These are phyloP conservation scores for Carterocephalus palaemon DNA, from an alignment of 2,888 invertebrate species.

Conservation along the genomic window DNA sequence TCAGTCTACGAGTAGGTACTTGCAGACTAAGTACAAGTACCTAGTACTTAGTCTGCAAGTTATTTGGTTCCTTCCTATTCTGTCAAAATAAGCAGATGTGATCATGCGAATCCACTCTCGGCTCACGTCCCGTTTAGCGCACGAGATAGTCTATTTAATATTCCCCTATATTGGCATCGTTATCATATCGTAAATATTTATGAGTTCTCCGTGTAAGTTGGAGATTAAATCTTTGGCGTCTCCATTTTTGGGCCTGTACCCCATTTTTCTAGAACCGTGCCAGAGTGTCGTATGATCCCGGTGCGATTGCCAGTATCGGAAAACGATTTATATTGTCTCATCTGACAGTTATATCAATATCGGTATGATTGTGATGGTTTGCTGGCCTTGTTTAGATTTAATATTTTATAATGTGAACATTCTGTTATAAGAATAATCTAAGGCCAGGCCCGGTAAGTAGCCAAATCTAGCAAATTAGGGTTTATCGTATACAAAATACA, in stretches of 20 bases:
- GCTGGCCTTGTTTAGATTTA: too few species aligned
- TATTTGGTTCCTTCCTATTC: not conserved
- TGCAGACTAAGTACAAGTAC: too few species aligned
- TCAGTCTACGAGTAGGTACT: too few species aligned
- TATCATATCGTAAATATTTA: constrained; percentile 42
- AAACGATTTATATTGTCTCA: constrained; percentile 11
- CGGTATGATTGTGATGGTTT: not conserved
- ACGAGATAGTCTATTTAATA: constrained; percentile 31
- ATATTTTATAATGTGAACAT: not conserved
- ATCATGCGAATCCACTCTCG: not conserved
- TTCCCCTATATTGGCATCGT: constrained; percentile 32
- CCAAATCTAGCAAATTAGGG: too few species aligned
- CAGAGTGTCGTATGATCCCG: not conserved
- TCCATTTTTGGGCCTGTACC: constrained; percentile 3
- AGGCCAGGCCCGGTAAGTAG: too few species aligned
- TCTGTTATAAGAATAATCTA: too few species aligned
- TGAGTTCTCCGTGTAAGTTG: constrained; percentile 30
- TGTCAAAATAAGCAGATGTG: constrained; percentile 5
- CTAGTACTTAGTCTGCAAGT: too few species aligned
- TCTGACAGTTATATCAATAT: constrained; percentile 1
- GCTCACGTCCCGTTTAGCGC: constrained; percentile 9
- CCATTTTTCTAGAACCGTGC: constrained; percentile 4
- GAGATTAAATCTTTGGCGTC: constrained; percentile 32
- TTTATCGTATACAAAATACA: too few species aligned
- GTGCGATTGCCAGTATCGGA: constrained; percentile 5